These are phyloP conservation scores for Orcinus orca DNA, from an alignment of 2,113 vertebrate species.

Conservation along the genomic window DNA sequence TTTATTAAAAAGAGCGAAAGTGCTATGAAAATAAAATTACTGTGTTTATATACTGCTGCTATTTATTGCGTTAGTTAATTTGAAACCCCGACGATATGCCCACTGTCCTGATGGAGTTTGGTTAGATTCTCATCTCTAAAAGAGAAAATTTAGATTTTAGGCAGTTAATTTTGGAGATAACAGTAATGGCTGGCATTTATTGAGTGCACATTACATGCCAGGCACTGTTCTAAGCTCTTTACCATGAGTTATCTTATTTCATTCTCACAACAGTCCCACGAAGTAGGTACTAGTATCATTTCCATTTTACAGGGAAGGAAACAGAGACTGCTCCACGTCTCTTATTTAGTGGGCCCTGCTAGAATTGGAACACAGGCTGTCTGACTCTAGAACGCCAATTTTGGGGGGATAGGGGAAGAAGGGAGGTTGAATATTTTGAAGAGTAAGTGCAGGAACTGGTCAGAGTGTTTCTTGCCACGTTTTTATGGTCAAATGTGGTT, in stretches of 20 bases:
- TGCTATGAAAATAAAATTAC: background rate
- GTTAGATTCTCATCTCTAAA: background rate
- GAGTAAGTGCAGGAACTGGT: background rate
- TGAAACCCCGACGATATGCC: background rate
- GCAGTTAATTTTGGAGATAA: constrained; percentile 18
- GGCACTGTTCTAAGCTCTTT: background rate
- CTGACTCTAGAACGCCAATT: background rate
- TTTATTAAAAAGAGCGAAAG: background rate
- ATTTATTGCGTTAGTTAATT: background rate
- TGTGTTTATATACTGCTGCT: background rate
- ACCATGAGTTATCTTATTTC: background rate
- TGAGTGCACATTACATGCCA: background rate
- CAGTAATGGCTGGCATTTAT: background rate
- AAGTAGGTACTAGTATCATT: background rate
- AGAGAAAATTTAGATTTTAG: background rate
- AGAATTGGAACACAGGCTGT: background rate
- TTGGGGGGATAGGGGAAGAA: background rate
- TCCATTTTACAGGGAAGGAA: background rate
- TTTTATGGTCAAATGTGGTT: background rate
- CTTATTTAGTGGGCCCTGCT: background rate
- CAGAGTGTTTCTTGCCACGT: background rate
- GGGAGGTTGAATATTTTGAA: background rate
- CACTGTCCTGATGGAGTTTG: background rate
- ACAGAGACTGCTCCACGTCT: background rate
- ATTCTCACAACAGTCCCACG: background rate